Conservation (phyloP, 2,888 invertebrate species). For the Lissonota sp. region DNA sequence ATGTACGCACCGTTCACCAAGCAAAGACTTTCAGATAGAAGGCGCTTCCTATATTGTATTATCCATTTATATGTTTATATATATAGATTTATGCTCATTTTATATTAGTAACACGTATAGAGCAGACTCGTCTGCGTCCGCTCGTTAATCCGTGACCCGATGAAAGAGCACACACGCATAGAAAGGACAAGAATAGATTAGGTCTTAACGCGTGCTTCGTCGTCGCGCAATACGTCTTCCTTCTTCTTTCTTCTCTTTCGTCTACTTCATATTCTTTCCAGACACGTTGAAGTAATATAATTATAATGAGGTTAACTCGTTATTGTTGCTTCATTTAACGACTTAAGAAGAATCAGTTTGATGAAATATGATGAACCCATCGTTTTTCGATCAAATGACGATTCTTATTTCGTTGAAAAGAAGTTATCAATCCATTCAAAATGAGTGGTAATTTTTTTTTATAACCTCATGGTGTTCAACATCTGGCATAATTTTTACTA, state of each 20-base stretch:
- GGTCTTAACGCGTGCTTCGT: not conserved
- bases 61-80: not conserved
- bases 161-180: conserved; percentile 45
- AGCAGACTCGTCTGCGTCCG: conserved; percentile 45
- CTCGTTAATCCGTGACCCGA: conserved; percentile 60
- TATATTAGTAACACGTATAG: conserved; percentile 10
- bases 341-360: not conserved
- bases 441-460: too few species aligned
- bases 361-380: too few species aligned
- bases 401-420: too few species aligned
- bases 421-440: too few species aligned
- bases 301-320: conserved; percentile 6
- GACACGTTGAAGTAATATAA: conserved; percentile 14
- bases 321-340: not conserved
- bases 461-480: too few species aligned
- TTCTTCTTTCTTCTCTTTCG: conserved; percentile 12
- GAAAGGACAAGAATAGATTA: conserved; percentile 31
- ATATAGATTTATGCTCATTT: not conserved
- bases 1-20: conserved; percentile 5
- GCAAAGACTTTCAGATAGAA: conserved; percentile 19
- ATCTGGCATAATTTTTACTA: too few species aligned
- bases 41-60: not conserved
- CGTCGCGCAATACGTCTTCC: conserved; percentile 17
- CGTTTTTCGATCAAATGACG: too few species aligned
- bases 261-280: conserved; percentile 8